A percentile compares a stretch with the other conserved stretches of the same genome.
phyloP scores from a whole-genome alignment of 2,113 vertebrate genomes.

The Pantherophis guttatus region DNA sequence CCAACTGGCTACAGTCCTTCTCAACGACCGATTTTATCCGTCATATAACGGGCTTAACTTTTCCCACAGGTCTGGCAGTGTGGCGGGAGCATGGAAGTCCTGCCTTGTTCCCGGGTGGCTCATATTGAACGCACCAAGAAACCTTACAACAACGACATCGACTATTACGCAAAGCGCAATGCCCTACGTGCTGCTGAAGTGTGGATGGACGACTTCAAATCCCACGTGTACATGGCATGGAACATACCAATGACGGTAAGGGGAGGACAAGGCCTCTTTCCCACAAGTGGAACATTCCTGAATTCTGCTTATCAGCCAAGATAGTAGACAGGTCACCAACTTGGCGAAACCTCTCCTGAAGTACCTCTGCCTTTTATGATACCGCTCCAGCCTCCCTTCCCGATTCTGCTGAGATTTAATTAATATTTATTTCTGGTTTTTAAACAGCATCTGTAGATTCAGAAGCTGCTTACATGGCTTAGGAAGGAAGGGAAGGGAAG shows the following conservation, averaged over 20 bases:
- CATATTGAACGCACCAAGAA: conserved; percentile 98
- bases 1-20: background rate
- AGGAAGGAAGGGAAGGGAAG: no score
- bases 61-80: conserved; percentile 92
- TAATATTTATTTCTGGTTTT: conserved; percentile 52
- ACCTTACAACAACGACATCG: conserved; percentile 97
- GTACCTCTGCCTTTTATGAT: background rate
- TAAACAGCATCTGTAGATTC: conserved; percentile 36
- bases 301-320: background rate
- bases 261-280: accelerated
- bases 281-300: accelerated
- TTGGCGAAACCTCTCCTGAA: conserved; percentile 26
- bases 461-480: conserved; percentile 29
- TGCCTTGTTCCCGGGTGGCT: conserved; percentile 93
- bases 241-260: conserved; percentile 98
- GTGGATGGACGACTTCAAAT: conserved; percentile 99
- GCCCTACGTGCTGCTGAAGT: conserved; percentile 93
- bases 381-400: conserved; percentile 26
- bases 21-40: accelerated
- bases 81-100: conserved; percentile 96
- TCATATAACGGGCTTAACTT: background rate
- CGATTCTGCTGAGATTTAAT: conserved; percentile 29
- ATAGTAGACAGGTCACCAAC: background rate
- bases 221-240: conserved; percentile 99
- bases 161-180: conserved; percentile 96